A percentile compares a stretch with the other conserved stretches of the same genome.
Evolutionary conservation across 2,888 invertebrate genomes (phyloP).

Genomic region (Omphaloscelis lunosa): DNA sequence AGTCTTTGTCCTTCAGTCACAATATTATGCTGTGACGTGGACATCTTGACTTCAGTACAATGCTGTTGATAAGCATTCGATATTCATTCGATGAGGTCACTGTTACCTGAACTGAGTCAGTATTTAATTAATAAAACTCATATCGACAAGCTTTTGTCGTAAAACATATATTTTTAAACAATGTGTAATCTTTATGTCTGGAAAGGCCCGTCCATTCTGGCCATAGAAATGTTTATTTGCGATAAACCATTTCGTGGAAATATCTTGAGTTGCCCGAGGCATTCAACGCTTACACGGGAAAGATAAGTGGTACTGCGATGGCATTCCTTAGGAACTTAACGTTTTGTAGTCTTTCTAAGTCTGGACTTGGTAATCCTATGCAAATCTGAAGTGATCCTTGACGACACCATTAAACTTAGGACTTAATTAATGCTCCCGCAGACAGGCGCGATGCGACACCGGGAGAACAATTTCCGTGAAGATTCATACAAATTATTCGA

Average conservation of each 20-base stretch:
- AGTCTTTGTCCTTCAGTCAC: constrained; percentile 18
- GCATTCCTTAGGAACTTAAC: constrained; percentile 15
- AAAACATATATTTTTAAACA: constrained; percentile 10
- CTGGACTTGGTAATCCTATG: background rate
- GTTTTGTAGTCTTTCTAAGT: background rate
- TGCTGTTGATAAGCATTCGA: constrained; percentile 29
- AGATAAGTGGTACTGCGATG: constrained; percentile 3
- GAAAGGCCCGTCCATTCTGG: background rate
- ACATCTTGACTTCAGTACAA: constrained; percentile 28
- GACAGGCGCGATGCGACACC: too few species aligned
- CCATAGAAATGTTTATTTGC: constrained; percentile 13
- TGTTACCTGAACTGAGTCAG: constrained; percentile 25
- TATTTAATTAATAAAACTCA: constrained; percentile 23
- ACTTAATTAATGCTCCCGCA: too few species aligned
- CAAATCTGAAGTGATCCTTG: background rate
- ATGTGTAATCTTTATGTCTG: constrained; percentile 15
- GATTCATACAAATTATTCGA: too few species aligned
- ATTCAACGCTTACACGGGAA: constrained; percentile 5
- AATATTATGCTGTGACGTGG: constrained; percentile 27
- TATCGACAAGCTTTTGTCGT: constrained; percentile 18
- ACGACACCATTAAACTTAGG: background rate
- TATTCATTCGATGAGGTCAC: constrained; percentile 38
- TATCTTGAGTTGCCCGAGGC: background rate
- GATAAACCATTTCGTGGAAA: constrained; percentile 23
- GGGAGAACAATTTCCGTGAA: too few species aligned